Conservation (phyloP, 2,113 vertebrate species). For the Percopsis transmontana region DNA sequence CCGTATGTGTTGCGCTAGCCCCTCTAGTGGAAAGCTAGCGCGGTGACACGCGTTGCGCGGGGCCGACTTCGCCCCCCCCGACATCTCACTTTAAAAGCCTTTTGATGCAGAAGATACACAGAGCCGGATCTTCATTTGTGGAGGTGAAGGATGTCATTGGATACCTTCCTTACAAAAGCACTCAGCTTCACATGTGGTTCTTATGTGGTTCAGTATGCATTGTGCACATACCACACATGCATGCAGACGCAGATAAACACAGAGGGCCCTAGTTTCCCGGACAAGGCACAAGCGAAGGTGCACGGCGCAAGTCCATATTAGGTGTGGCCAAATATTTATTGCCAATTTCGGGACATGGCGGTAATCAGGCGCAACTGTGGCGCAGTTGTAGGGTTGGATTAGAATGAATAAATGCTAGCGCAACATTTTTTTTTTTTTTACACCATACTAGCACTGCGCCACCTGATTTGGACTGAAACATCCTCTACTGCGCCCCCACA, state of each 20-base stretch:
- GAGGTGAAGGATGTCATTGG: constrained; percentile 1
- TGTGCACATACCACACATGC: not conserved
- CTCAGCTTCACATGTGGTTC: too few species aligned
- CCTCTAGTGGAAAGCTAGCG: constrained; percentile 64
- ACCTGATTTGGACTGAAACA: too few species aligned
- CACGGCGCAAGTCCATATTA: too few species aligned
- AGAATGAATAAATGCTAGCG: too few species aligned
- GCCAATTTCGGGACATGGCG: not conserved
- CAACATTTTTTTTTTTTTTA: too few species aligned
- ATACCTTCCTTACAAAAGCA: constrained; percentile 3
- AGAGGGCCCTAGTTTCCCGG: too few species aligned
- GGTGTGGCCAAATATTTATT: not conserved
- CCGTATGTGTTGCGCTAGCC: constrained; percentile 65
- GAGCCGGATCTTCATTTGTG: constrained; percentile 22
- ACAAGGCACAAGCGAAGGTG: too few species aligned
- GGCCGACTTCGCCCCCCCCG: constrained; percentile 28
- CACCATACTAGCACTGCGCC: too few species aligned
- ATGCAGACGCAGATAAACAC: constrained; percentile 5
- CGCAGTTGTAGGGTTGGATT: not conserved
- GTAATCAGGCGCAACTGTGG: too few species aligned
- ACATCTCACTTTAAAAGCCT: constrained; percentile 53
- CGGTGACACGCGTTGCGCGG: constrained; percentile 39
- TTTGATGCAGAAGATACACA: constrained; percentile 33
- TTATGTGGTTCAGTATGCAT: too few species aligned
- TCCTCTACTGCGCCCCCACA: too few species aligned